phyloP scores from a whole-genome alignment of 2,888 invertebrate species.

The Torymus aiolomorphi region DNA sequence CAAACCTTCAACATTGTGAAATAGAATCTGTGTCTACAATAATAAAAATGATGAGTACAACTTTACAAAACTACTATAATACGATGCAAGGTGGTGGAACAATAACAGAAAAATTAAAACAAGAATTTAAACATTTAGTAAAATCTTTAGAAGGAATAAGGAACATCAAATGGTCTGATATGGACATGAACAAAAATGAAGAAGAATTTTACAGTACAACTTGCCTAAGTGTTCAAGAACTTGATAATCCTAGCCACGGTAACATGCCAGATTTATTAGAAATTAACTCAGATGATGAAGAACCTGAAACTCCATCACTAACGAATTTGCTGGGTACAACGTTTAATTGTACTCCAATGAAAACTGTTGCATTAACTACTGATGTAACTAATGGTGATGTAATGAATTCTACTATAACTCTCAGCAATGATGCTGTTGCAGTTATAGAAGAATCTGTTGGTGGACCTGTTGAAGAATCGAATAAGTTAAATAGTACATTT shows the following conservation, averaged over 20 bases:
- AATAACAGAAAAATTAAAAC: conserved; percentile 78
- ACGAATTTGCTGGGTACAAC: conserved; percentile 32
- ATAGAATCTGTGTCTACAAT: conserved; percentile 77
- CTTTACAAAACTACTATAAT: conserved; percentile 79
- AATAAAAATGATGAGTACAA: conserved; percentile 77
- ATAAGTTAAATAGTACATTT: conserved; percentile 65
- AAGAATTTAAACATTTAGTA: conserved; percentile 79
- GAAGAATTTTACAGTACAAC: conserved; percentile 69
- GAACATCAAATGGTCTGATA: conserved; percentile 80
- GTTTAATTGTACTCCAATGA: conserved; percentile 43
- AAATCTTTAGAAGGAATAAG: conserved; percentile 79
- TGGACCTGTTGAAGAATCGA: conserved; percentile 34
- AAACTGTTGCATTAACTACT: conserved; percentile 18
- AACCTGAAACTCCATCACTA: conserved; percentile 28
- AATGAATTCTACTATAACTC: conserved; percentile 52
- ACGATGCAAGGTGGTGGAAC: conserved; percentile 80
- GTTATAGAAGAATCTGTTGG: conserved; percentile 32
- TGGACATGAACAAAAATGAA: conserved; percentile 67
- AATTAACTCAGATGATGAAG: conserved; percentile 55
- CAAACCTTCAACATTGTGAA: conserved; percentile 77
- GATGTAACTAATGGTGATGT: conserved; percentile 40
- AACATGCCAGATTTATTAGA: conserved; percentile 61
- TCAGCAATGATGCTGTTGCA: conserved; percentile 29
- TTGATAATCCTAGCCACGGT: conserved; percentile 65
- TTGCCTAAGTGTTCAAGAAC: conserved; percentile 64